Percentiles rank a stretch among this genome's conserved stretches.
These are phyloP conservation scores for Octodonta nipae DNA, from an alignment of 2,888 invertebrate species.

Conservation along the genomic window DNA sequence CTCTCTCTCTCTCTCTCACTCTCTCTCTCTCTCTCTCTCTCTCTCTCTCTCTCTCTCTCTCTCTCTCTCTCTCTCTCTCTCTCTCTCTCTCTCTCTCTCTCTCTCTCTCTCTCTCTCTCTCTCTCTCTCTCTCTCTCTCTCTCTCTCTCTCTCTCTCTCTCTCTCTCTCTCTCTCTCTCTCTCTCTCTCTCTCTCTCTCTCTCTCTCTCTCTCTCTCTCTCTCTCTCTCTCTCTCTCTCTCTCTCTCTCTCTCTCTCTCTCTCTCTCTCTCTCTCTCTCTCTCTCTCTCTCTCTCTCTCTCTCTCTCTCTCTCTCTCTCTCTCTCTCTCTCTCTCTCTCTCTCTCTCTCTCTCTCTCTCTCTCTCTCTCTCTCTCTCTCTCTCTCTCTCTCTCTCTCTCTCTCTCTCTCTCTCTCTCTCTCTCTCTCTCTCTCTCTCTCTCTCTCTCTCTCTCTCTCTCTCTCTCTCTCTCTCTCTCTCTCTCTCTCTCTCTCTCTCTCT, in stretches of 20 bases:
- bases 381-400: not conserved
- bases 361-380: not conserved
- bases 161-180: not conserved
- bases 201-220: not conserved
- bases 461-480: not conserved
- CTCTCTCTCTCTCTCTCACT: not conserved
- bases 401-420: too few species aligned
- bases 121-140: not conserved
- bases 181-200: not conserved
- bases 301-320: not conserved
- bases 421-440: not conserved
- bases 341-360: too few species aligned
- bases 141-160: not conserved
- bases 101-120: conserved; percentile 1
- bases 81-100: not conserved
- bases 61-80: not conserved
- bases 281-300: not conserved
- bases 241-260: not conserved
- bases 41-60: not conserved
- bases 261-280: not conserved
- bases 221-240: not conserved
- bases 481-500: not conserved
- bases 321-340: not conserved
- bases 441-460: not conserved
- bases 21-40: not conserved